Evolutionary conservation across 2,888 invertebrate species (phyloP), one percentile per base, ranked within the genome.

Genomic region (Carabus problematicus): DNA sequence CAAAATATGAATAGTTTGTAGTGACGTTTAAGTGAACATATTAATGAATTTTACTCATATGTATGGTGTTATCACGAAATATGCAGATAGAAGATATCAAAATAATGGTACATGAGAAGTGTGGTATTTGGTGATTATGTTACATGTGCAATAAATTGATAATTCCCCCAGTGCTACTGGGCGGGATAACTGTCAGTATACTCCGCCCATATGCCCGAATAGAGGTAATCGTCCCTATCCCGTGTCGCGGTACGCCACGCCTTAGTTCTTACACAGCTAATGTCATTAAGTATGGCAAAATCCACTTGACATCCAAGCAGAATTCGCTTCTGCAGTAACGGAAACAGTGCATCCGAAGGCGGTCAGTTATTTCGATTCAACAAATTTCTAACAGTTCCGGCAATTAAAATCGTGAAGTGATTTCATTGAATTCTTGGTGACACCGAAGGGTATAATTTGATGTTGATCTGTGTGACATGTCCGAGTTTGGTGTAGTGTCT

Each of bases 221-320:
- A 29, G 29, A 18, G n/a, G 19, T 52, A 18, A 19, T 9, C 16
- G 52, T 52, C 52, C 52, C 19, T 52, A 52, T 52, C 18, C 19
- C 52, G 52, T 52, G 16, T 12, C 12, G 47, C 16, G 47, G 16
- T 29, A 29, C 9, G 52, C 52, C 52, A 14, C 52, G 52, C 52
- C 52, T 52, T 9, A 11, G 9, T 52, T 14, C 18, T 49, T 52
- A 52, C 52, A 52, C 14, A 18, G 16, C 18, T 18, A 9, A 14
- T 52, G 16, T 9, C 52, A 52, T 52, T 12, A 47, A 47, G 47
- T 14, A 12, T 47, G 47, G 47, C 12, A 14, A 16, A 14, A 14
- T 47, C 47, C 16, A 47, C 12, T 47, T 14, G 12, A 18, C 52
- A 16, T 52, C 52, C 18, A 52, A 52, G 3, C 16, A 19, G 19